Evolutionary conservation across 2,888 invertebrate species (phyloP), one percentile per base, ranked within the genome.

Genomic region (Eustalomyia histrio): DNA sequence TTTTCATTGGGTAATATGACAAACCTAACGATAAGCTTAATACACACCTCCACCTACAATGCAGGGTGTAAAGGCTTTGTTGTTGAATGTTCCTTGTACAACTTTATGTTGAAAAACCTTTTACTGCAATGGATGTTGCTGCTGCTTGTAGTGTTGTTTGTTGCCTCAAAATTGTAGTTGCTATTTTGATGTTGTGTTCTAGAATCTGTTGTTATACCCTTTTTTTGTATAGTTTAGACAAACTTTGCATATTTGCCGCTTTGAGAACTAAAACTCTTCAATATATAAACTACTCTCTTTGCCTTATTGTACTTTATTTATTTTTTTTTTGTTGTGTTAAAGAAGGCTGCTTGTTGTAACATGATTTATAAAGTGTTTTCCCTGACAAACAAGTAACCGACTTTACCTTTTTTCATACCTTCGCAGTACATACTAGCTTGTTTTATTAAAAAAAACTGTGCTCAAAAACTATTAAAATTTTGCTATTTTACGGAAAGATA

Each of bases 341-440:
- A 78, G 78, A 81, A 74, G 81, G 78, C 81, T 81, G 78, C 81
- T 83, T 74, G 82, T 83, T 80, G 75, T 71, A 81, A 81, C 82
- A 79, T 83, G 83, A 83, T 83, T 83, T 83, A 83, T 83, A 83
- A 83, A 83, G 83, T 83, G 83, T 83, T 83, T 83, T 83, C 81
- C 75, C 81, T 81, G 81, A 81, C 81, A 81, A 81, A 81, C 81
- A 81, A 81, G 81, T 81, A 81, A 81, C 81, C 81, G 81, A 81
- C 81, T 75, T 81, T 81, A 71, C 63, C 60, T 53, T 69, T 55
- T 65, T 52, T 33, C 12, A n/a, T 47, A 6, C 43, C 6, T 47
- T n/a, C n/a, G n/a, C n/a, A n/a, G n/a, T n/a, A 47, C 16, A 47
- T 47, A 47, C 43, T n/a, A n/a, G 43, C 14, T 47, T 57, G 29